Evolutionary conservation across 2,113 vertebrate genomes (phyloP).

Genomic region (Stictonetta naevosa): DNA sequence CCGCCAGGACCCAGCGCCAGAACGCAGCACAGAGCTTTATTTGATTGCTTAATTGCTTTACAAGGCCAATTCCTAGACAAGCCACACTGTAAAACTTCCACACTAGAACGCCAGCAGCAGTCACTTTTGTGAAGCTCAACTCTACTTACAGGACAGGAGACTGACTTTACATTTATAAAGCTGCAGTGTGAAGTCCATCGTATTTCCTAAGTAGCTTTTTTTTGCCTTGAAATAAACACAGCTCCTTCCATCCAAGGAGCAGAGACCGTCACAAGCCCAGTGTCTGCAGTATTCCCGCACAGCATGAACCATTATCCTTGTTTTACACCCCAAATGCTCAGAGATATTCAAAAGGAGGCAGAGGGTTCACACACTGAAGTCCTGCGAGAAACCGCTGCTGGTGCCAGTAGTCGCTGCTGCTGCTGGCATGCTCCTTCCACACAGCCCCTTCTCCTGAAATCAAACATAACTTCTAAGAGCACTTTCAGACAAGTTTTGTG

Average conservation of each 20-base stretch:
- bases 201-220: neutral
- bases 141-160: neutral
- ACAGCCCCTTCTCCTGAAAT: neutral
- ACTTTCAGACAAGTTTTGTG: neutral
- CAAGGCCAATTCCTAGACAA: constrained; percentile 37
- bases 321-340: constrained; percentile 14
- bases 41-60: constrained; percentile 68
- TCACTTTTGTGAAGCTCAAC: constrained; percentile 6
- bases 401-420: neutral
- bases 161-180: neutral
- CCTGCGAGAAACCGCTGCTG: constrained; percentile 53
- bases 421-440: accelerated
- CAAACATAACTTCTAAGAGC: neutral
- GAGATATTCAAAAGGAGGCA: neutral
- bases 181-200: neutral
- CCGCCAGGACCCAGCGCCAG: constrained; percentile 44
- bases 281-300: neutral
- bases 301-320: neutral
- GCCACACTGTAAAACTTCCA: constrained; percentile 36
- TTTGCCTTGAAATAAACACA: constrained; percentile 33
- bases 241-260: neutral
- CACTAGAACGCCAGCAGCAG: neutral
- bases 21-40: constrained; percentile 51
- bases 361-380: neutral
- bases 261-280: neutral